A percentile compares a stretch with the other conserved stretches of the same genome.
Conservation (phyloP, 2,113 vertebrate genomes). For the Trematocara stigmaticum region DNA sequence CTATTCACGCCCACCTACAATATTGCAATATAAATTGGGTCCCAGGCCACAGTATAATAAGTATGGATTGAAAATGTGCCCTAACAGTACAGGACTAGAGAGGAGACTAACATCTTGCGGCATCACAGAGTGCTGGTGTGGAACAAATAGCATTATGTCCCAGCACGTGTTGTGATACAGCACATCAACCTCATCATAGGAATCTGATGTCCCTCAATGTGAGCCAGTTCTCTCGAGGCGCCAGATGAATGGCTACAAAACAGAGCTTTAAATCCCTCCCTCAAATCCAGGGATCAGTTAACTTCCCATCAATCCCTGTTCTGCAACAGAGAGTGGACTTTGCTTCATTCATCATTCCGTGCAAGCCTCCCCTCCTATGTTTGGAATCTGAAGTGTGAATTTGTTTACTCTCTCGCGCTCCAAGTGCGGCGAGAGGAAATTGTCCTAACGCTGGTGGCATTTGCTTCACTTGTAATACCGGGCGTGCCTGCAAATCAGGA, state of each 20-base stretch:
- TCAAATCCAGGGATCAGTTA: constrained; percentile 60
- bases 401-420: constrained; percentile 38
- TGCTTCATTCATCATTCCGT: constrained; percentile 47
- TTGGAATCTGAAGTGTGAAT: constrained; percentile 15
- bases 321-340: background rate
- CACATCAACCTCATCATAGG: constrained; percentile 64
- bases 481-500: constrained; percentile 43
- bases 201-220: constrained; percentile 33
- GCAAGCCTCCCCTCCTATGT: background rate
- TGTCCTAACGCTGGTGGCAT: constrained; percentile 43
- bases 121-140: constrained; percentile 50
- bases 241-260: constrained; percentile 29
- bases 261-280: constrained; percentile 50
- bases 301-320: constrained; percentile 44
- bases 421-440: constrained; percentile 34
- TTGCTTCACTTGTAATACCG: constrained; percentile 42
- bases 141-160: constrained; percentile 65
- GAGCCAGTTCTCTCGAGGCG: constrained; percentile 19
- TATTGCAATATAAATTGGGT: constrained; percentile 53
- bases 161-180: constrained; percentile 58
- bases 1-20: constrained; percentile 5
- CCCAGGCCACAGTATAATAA: constrained; percentile 51
- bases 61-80: constrained; percentile 59
- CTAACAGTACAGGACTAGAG: constrained; percentile 27
- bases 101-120: constrained; percentile 56